Evolutionary conservation across 2,888 invertebrate species (phyloP), one percentile per base, ranked within the genome.

Genomic region (Dastarcus helophoroides): DNA sequence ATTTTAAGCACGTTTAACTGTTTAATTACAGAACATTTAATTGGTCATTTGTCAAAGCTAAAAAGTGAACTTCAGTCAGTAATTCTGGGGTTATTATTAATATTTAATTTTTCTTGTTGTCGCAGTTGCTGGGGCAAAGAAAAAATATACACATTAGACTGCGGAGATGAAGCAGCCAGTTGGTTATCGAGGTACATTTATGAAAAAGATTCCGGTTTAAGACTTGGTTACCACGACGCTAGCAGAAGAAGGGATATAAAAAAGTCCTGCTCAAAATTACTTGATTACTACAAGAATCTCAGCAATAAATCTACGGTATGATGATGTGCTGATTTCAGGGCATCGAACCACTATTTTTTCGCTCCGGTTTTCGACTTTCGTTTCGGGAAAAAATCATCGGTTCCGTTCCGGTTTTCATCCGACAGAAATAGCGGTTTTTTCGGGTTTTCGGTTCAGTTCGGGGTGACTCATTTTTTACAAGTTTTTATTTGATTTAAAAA

Each of bases 111-210:
- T 17, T 29, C n/a, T 8, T 25, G n/a, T 14, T 27, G 9, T 35
- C 22, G 2, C 17, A 35, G 35, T 14, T 13, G 22, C 4, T 29
- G 25, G 28, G 26, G 22, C 6, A 26, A 33, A 3, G 63, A 61
- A 32, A 57, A 61, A 34, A 52, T 70, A 1, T 48, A 60, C 25
- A 65, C 68, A 21, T 49, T 68, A 32, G 78, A 79, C 53, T 78
- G 76, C 56, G 78, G 78, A 2, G 64, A 71, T 19, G 67, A 66
- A 37, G 70, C 68, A 2, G 67, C 73, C 1, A 51, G 59, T 25
- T 79, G 78, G 78, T 54, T 79, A 37, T 68, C 71, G 3, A 58
- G 56, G 46, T 67, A 57, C 31, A 48, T 59, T 22, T 37, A 51
- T n/a, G 51, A 48, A 26, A 46, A 45, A 29, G 48, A 51, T 29